Base-by-base conservation (phyloP, 2,113 vertebrate genomes). In the Oreotrochilus melanogaster region DNA sequence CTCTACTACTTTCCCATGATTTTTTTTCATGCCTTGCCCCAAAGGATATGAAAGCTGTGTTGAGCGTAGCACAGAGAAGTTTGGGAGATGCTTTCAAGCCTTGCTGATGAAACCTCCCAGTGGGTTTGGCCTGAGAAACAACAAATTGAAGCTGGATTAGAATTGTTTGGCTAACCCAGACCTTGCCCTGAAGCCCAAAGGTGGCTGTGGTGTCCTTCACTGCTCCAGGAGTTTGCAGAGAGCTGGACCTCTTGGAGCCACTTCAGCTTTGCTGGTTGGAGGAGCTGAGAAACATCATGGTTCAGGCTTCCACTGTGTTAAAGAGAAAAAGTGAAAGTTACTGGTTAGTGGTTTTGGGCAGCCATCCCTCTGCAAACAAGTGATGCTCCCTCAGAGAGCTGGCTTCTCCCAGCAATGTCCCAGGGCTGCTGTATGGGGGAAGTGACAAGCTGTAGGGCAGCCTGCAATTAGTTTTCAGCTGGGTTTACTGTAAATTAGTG, bases 311-410 rank as follows among this genome's bases (percentile, higher is more conserved):
- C 30, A 10, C 0, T 8, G 58, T 30, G 70, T 88, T 93, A 61
- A 88, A 78, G 23, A 56, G 79, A 72, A 94, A 79, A 85, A 79
- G 18, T 78, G 70, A 86, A 88, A 83, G 85, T 33, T 76, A 24
- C 64, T 95, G 65, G 88, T 96, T 83, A 89, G 88, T 87, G 84
- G 57, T 89, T 97, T 86, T 56, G 84, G 88, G 90, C 56, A 89
- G 58, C 62, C 35, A 27, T 81, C 18, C 45, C 79, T 96, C 80
- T 62, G 75, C 76, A 45, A 84, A 73, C 54, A 92, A 84, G 22
- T 47, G 23, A 78, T 72, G 78, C 17, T 84, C 64, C 53, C 81
- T 91, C 42, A 30, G 50, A 74, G 62, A 86, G 54, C 33, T 91
- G 9, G 6, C 62, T 79, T 67, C 70, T 95, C 64, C 66, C 86